Evolutionary conservation across 2,113 vertebrate species (phyloP).

Genomic region (Lepisosteus osseus): DNA sequence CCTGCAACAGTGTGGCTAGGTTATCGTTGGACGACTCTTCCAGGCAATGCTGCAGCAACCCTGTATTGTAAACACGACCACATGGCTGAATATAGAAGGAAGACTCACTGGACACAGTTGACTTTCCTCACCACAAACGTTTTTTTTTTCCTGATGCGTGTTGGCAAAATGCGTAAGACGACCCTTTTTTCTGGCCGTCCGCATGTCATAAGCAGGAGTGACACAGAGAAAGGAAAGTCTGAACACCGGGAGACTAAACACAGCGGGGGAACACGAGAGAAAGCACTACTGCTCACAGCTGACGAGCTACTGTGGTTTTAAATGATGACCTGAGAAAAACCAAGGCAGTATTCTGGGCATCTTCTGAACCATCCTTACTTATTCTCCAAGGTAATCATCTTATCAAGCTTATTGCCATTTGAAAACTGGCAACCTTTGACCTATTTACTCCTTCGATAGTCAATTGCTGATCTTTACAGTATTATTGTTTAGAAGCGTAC

Average conservation of each 20-base stretch:
- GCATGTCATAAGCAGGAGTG: conserved; percentile 51
- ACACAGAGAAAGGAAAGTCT: conserved; percentile 54
- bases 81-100: conserved; percentile 52
- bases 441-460: no score
- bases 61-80: conserved; percentile 46
- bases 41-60: conserved; percentile 8
- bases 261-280: no score
- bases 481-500: no score
- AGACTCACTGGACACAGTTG: conserved; percentile 35
- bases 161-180: conserved; percentile 59
- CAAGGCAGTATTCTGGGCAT: no score
- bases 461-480: no score
- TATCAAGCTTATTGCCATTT: no score
- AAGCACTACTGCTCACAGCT: no score
- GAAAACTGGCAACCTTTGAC: no score
- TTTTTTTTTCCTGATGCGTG: conserved; percentile 66
- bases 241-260: conserved; percentile 42
- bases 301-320: no score
- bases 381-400: no score
- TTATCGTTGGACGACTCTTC: conserved; percentile 51
- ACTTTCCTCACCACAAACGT: conserved; percentile 45
- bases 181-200: conserved; percentile 47
- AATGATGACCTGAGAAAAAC: no score
- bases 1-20: conserved; percentile 47
- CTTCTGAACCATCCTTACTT: no score